Evolutionary conservation across 1,140 invertebrate species (phyloP), one percentile per base, ranked within the genome.

Genomic region (Ctenoplectra terminalis): DNA sequence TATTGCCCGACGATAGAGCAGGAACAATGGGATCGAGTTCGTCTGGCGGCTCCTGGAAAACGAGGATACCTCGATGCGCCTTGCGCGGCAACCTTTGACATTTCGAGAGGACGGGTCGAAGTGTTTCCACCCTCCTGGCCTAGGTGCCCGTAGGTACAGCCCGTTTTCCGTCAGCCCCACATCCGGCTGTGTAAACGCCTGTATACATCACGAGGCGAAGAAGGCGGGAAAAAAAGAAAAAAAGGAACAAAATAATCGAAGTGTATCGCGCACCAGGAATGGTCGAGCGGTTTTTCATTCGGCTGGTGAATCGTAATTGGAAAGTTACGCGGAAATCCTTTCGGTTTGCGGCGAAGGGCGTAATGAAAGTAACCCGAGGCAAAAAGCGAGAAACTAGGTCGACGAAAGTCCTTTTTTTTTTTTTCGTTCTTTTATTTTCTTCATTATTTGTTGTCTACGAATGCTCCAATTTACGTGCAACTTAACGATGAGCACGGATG

Each of bases 81-180:
- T 88, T 90, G 88, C 89, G 89, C 89, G 86, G 81, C 75, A 90
- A 90, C 89, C 89, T 89, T 89, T 90, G 87, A 90, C 88, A 90
- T 90, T 90, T 90, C 82, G 61, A 87, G 75, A 87, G 87, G 70
- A 81, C 81, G 83, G 89, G 88, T 88, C 84, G 88, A 90, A 90
- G 79, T 26, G 50, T 86, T 84, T 78, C 77, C 85, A 84, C 78
- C 60, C 77, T 81, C 56, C 61, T 71, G 40, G 31, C 15, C 60
- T 74, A 58, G 73, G 54, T 69, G 31, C 34, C 56, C 43, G 43
- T 87, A 87, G 75, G 29, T 61, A 76, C n/a, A 64, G 46, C 66
- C 17, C 63, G 40, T 67, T 58, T 60, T 69, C 61, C 64, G 50
- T 52, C 54, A 54, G 46, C 58, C 72, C 72, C 17, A 74, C 69